phyloP scores from a whole-genome alignment of 2,888 invertebrate species.

The Scaptomyza flava region DNA sequence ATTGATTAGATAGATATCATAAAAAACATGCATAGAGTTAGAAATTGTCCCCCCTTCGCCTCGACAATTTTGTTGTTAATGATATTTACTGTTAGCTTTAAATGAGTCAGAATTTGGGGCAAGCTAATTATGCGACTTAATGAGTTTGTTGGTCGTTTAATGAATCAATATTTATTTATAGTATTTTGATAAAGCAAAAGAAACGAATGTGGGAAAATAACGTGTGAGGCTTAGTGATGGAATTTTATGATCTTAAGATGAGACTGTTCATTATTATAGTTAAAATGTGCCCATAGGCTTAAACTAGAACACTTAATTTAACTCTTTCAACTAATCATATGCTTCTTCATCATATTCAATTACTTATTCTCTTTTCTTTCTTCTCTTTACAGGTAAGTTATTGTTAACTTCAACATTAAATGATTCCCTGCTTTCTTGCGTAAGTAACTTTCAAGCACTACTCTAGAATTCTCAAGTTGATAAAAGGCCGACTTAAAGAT shows the following conservation, averaged over 20 bases:
- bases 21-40: constrained; percentile 38
- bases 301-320: neutral
- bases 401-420: constrained; percentile 8
- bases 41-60: neutral
- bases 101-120: constrained; percentile 31
- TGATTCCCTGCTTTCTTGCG: constrained; percentile 31
- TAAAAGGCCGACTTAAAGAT: no score
- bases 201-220: no score
- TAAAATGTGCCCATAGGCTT: neutral
- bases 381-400: constrained; percentile 43
- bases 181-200: no score
- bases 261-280: neutral
- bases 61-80: neutral
- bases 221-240: no score
- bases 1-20: constrained; percentile 71
- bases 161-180: no score
- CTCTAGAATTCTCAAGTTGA: no score
- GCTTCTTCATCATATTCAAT: neutral
- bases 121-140: constrained; percentile 1
- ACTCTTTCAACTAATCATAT: neutral
- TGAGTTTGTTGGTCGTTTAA: neutral
- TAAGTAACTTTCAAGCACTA: constrained; percentile 26
- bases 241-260: no score
- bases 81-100: constrained; percentile 42
- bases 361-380: neutral